Evolutionary conservation across 2,113 vertebrate species (phyloP).

Genomic region (Microcebus griseorufus): DNA sequence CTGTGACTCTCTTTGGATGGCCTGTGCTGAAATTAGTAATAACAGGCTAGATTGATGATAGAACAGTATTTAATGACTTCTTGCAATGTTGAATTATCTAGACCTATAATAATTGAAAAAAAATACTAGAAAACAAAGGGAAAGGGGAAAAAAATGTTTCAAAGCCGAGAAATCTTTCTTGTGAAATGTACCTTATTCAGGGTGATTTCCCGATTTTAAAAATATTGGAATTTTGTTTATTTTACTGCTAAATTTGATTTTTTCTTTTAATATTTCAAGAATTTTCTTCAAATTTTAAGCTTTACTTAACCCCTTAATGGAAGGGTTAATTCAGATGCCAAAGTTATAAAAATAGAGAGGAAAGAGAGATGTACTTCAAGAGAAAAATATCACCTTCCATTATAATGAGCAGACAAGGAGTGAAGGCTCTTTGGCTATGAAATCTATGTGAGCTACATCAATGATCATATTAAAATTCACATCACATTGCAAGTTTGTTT

Average conservation of each 20-base stretch:
- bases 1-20: background rate
- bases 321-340: slow-evolving; percentile 13
- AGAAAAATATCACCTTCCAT: slow-evolving; percentile 37
- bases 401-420: slow-evolving; percentile 55
- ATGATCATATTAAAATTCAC: slow-evolving; percentile 80
- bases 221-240: slow-evolving; percentile 53
- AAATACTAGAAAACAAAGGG: background rate
- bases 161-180: background rate
- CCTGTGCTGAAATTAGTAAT: slow-evolving; percentile 3
- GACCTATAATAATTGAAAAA: background rate
- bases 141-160: background rate
- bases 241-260: slow-evolving; percentile 54
- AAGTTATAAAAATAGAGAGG: background rate
- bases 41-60: background rate
- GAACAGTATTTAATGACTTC: slow-evolving; percentile 5
- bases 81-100: background rate
- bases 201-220: slow-evolving; percentile 37
- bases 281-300: slow-evolving; percentile 53
- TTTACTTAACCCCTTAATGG: background rate
- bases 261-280: slow-evolving; percentile 59
- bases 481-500: slow-evolving; percentile 69
- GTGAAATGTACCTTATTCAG: slow-evolving; percentile 32
- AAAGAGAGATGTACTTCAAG: background rate
- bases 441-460: slow-evolving; percentile 17
- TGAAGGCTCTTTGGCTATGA: slow-evolving; percentile 14